These are phyloP conservation scores for Malacosoma neustria DNA, from an alignment of 2,888 invertebrate genomes.

Conservation along the genomic window DNA sequence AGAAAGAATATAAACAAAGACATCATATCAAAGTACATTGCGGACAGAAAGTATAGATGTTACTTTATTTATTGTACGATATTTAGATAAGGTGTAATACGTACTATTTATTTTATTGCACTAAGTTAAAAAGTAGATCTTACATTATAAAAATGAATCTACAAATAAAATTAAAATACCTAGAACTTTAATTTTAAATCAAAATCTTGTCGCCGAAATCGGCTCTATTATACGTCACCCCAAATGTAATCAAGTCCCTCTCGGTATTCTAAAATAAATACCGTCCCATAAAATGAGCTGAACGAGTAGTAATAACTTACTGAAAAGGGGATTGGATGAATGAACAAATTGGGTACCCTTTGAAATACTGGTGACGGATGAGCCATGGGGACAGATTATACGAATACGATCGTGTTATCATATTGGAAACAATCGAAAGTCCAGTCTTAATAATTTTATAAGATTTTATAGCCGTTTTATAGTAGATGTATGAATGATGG, in stretches of 20 bases:
- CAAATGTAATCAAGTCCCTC: neutral
- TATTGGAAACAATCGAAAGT: constrained; percentile 33
- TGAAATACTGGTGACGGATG: constrained; percentile 54
- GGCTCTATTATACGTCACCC: neutral
- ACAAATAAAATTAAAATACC: too few species aligned
- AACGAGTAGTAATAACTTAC: constrained; percentile 35
- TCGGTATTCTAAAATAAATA: constrained; percentile 1
- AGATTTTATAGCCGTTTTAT: constrained; percentile 25
- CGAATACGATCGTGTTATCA: constrained; percentile 33
- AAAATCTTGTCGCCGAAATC: too few species aligned
- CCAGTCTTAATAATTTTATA: constrained; percentile 38
- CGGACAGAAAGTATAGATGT: too few species aligned
- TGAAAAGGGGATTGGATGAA: constrained; percentile 27
- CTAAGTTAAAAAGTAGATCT: too few species aligned
- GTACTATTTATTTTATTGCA: too few species aligned
- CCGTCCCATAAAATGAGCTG: constrained; percentile 27
- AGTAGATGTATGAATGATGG: neutral
- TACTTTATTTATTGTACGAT: too few species aligned
- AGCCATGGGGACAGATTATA: constrained; percentile 47
- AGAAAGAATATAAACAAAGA: too few species aligned
- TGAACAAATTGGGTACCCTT: constrained; percentile 38
- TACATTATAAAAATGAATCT: too few species aligned
- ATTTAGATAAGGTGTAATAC: too few species aligned
- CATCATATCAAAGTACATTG: too few species aligned
- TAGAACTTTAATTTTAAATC: too few species aligned